Evolutionary conservation across 2,113 vertebrate genomes (phyloP), one percentile per base, ranked within the genome.

Genomic region (Salvelinus alpinus): DNA sequence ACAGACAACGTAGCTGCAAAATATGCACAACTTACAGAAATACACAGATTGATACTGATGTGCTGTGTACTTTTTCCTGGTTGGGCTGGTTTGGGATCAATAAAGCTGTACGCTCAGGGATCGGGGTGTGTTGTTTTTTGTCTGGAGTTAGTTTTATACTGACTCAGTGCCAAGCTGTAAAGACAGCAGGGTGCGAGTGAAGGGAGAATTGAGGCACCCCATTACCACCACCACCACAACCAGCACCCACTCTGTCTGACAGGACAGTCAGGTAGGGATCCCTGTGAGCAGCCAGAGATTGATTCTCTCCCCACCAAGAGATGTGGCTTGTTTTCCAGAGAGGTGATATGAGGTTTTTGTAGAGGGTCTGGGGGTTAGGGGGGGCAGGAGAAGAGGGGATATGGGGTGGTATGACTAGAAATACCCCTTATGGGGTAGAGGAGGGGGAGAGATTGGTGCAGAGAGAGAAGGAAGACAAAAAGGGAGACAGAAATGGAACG

Each of bases 141-240:
- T 84, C 84, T 84, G 13, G 14, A 54, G 14, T 66, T 78, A 82
- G 57, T 82, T 85, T 88, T 81, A 70, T 82, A 78, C 90, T 89
- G 87, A 87, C 75, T 90, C 87, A 82, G 85, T 87, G 31, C 76
- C 81, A 86, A 89, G 87, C 81, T 85, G 78, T 83, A 83, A 89
- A 84, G 85, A 83, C 85, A 84, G 81, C 80, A 79, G 14, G 51
- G 14, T 89, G 89, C 77, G 79, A 87, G 82, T 68, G 68, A 74
- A 78, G 83, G 77, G 71, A 85, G 84, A 88, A 88, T 80, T 87
- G 82, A 86, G 88, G 87, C 16, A 18, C 16, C 51, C 51, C 14
- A 54, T 44, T 44, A 44, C 38, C 38, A 44, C 38, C 38, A 11
- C 38, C 38, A 11, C 38, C 34, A 9, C 34, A 9, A 38, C 8